These are phyloP conservation scores for Nyctalus aviator DNA, from an alignment of 2,797 vertebrate species.

Conservation along the genomic window DNA sequence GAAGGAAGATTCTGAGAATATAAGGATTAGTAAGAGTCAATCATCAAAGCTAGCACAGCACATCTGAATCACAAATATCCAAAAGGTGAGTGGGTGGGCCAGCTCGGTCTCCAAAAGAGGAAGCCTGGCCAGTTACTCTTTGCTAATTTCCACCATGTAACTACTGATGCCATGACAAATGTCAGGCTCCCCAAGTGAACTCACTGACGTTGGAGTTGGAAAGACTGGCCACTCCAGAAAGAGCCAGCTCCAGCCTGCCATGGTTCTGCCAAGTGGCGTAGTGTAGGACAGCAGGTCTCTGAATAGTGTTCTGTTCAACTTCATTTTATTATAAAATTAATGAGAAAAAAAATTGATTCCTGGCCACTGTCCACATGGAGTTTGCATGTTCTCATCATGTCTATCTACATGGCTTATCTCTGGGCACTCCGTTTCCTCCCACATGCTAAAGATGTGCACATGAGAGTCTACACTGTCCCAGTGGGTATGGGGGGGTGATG, in stretches of 20 bases:
- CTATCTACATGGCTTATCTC: neutral
- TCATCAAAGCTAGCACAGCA: neutral
- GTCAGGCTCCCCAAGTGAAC: neutral
- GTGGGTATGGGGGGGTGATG: neutral
- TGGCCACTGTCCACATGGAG: neutral
- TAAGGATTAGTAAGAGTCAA: neutral
- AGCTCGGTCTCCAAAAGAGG: neutral
- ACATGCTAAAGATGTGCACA: neutral
- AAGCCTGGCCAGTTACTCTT: neutral
- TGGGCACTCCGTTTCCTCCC: neutral
- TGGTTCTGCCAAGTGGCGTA: no score
- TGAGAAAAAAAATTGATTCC: neutral
- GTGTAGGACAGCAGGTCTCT: neutral
- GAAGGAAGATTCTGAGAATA: neutral
- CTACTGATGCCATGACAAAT: neutral
- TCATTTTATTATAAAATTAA: neutral
- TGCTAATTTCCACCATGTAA: neutral
- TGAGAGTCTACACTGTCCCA: neutral
- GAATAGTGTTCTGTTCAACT: neutral
- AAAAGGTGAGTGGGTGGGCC: neutral
- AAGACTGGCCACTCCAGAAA: neutral
- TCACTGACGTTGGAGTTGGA: neutral
- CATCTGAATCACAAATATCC: neutral
- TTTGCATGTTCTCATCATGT: neutral
- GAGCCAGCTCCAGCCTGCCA: neutral